Evolutionary conservation across 2,113 vertebrate species (phyloP).

Genomic region (Otolemur garnettii): DNA sequence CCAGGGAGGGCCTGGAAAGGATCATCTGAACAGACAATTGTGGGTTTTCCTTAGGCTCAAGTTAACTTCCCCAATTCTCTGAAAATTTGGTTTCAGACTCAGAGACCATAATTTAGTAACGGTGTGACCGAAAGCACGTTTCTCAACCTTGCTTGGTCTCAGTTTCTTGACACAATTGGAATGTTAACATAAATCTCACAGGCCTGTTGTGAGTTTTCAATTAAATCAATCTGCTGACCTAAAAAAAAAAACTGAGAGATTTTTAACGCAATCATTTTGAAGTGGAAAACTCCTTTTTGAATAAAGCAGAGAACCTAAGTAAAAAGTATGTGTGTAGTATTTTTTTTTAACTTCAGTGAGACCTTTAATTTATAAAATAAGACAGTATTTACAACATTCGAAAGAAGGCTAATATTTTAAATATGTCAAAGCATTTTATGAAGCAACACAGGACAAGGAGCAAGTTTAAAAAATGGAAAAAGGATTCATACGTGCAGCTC

Average conservation of each 20-base stretch:
- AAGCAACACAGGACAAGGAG: neutral
- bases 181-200: neutral
- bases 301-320: neutral
- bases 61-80: neutral
- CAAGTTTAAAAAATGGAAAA: slow-evolving; percentile 2
- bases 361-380: neutral
- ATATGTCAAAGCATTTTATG: neutral
- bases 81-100: neutral
- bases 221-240: neutral
- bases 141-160: neutral
- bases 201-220: neutral
- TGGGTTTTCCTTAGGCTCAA: neutral
- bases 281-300: neutral
- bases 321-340: neutral
- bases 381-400: neutral
- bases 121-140: neutral
- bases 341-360: neutral
- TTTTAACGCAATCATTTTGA: slow-evolving; percentile 7
- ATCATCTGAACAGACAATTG: neutral
- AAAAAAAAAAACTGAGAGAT: neutral
- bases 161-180: neutral
- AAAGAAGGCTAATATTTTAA: neutral
- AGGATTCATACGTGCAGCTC: neutral
- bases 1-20: neutral
- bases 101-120: neutral